phyloP scores from a whole-genome alignment of 2,888 invertebrate species.

The Caenorhabditis doughertyi region DNA sequence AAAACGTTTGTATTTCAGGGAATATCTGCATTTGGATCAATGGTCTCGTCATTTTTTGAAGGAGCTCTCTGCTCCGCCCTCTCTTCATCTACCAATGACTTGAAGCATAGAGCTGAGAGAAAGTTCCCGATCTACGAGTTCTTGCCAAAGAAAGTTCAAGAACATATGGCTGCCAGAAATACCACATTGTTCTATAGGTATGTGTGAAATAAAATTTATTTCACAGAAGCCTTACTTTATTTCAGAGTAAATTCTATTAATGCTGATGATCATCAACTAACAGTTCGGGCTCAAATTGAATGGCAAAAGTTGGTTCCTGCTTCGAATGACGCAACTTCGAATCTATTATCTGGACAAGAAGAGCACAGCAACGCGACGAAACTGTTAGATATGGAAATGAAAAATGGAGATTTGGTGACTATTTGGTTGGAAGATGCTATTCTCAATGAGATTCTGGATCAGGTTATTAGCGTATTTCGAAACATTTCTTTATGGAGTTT shows the following conservation, averaged over 20 bases:
- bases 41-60: conserved; percentile 59
- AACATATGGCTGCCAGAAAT: conserved; percentile 72
- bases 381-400: conserved; percentile 71
- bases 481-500: too few species aligned
- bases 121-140: conserved; percentile 75
- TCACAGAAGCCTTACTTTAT: not conserved
- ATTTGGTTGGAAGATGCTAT: conserved; percentile 80
- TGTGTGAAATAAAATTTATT: not conserved
- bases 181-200: conserved; percentile 67
- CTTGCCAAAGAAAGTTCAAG: conserved; percentile 75
- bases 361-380: conserved; percentile 55
- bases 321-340: conserved; percentile 27
- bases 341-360: conserved; percentile 29
- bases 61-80: conserved; percentile 51
- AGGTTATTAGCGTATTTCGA: conserved; percentile 70
- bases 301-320: conserved; percentile 69
- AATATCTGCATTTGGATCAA: conserved; percentile 54
- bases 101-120: conserved; percentile 46
- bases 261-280: conserved; percentile 75
- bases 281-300: conserved; percentile 74
- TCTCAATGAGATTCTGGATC: conserved; percentile 79
- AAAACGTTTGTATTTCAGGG: conserved; percentile 37
- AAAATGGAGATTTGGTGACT: conserved; percentile 72
- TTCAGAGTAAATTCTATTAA: conserved; percentile 68
- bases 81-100: conserved; percentile 48